Conservation (phyloP, 35 echinoderm and acorn worm species). For the Chiridota heheva region DNA sequence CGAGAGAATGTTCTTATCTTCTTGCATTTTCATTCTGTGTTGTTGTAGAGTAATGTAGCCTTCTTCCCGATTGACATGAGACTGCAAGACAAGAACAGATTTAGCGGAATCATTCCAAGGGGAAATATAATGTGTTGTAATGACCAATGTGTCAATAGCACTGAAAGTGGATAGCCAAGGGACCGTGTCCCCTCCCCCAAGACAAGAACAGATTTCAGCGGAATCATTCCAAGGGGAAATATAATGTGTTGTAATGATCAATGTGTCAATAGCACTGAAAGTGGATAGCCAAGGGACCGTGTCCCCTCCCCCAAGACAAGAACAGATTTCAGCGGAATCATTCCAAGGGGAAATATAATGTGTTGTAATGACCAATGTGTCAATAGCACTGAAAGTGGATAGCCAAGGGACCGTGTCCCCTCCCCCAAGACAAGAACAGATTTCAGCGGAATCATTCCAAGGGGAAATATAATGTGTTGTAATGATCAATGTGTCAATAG, state of each 20-base stretch:
- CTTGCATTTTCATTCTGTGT: constrained; percentile 89
- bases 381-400: neutral
- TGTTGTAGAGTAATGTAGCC: constrained; percentile 87
- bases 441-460: neutral
- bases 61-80: constrained; percentile 90
- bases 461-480: neutral
- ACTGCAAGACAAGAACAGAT: constrained; percentile 19
- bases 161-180: neutral
- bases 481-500: neutral
- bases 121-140: neutral
- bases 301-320: neutral
- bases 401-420: neutral
- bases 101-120: neutral
- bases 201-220: constrained; percentile 1
- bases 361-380: neutral
- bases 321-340: neutral
- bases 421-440: neutral
- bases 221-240: neutral
- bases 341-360: neutral
- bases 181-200: neutral
- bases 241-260: neutral
- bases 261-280: neutral
- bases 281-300: neutral
- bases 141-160: neutral
- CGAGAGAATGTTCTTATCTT: constrained; percentile 70